Conservation (phyloP, 1,140 invertebrate genomes). For the Amyelois transitella region DNA sequence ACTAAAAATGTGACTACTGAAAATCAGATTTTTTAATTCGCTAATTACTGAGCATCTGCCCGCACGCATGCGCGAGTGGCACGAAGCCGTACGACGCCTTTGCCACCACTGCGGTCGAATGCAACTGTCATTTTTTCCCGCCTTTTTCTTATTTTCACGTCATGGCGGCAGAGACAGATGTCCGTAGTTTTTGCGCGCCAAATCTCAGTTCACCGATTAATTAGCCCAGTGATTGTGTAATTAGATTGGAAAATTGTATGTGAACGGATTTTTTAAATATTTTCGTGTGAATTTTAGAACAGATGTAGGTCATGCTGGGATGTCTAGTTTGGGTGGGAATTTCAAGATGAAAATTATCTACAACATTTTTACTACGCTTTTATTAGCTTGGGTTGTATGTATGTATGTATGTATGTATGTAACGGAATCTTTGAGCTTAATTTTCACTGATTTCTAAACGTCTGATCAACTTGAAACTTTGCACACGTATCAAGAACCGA, state of each 20-base stretch:
- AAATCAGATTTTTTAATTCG: constrained; percentile 12
- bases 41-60: constrained; percentile 43
- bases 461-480: too few relatives aligned
- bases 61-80: constrained; percentile 36
- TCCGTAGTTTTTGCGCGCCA: constrained; percentile 25
- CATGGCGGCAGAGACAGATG: constrained; percentile 36
- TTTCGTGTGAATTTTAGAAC: constrained; percentile 44
- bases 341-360: background rate
- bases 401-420: too few relatives aligned
- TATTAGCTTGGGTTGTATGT: too few relatives aligned
- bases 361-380: too few relatives aligned
- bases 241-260: constrained; percentile 4
- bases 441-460: too few relatives aligned
- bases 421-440: too few relatives aligned
- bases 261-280: constrained; percentile 23
- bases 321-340: background rate
- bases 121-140: constrained; percentile 59
- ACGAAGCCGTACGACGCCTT: constrained; percentile 40
- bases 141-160: constrained; percentile 42
- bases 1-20: too few relatives aligned
- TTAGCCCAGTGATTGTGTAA: constrained; percentile 21
- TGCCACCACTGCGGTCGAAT: constrained; percentile 43
- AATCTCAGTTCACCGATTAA: constrained; percentile 31
- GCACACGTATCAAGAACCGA: too few relatives aligned
- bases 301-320: constrained; percentile 37